Base-by-base conservation (phyloP, 2,113 vertebrate genomes). In the Plectropomus leopardus region DNA sequence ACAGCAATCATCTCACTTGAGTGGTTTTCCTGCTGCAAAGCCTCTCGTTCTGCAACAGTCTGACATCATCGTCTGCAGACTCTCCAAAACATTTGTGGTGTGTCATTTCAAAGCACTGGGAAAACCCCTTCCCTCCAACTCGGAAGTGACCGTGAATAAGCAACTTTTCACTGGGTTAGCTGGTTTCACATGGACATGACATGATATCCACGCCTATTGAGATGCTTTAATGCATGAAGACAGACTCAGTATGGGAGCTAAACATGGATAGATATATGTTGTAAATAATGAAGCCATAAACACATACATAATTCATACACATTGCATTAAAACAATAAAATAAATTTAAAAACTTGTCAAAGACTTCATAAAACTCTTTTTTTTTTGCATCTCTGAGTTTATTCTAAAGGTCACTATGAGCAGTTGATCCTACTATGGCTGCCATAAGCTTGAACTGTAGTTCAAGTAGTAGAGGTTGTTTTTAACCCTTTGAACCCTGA, bases 51-150 rank as follows among this genome's bases (percentile, higher is more conserved):
- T 72, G 30, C 28, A 84, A 85, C 76, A 78, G 66, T 74, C 59
- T 89, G 84, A 86, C 83, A 73, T 90, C 87, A 79, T 58, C 76
- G 42, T 72, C 84, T 44, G 1, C 76, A 87, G 66, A 75, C 68
- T 83, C 79, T 36, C 48, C 73, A 83, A n/a, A 82, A 84, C 70
- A 71, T 87, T 80, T 79, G 82, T 78, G 84, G 85, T 50, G 70
- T 80, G 66, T 34, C 30, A 67, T 77, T 88, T 81, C 68, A 92
- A 74, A 83, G 87, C 17, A 68, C 32, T 34, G 72, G 90, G 78
- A 89, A 92, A 90, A 76, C 65, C 81, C 87, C 85, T 58, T 65
- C 36, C 30, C 42, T 82, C 59, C 58, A 67, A 73, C 59, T 72
- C 14, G 40, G 78, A 81, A 76, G 54, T 81, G 63, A 88, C 60